phyloP scores from a whole-genome alignment of 2,888 invertebrate species.

The Monochamus alternatus region DNA sequence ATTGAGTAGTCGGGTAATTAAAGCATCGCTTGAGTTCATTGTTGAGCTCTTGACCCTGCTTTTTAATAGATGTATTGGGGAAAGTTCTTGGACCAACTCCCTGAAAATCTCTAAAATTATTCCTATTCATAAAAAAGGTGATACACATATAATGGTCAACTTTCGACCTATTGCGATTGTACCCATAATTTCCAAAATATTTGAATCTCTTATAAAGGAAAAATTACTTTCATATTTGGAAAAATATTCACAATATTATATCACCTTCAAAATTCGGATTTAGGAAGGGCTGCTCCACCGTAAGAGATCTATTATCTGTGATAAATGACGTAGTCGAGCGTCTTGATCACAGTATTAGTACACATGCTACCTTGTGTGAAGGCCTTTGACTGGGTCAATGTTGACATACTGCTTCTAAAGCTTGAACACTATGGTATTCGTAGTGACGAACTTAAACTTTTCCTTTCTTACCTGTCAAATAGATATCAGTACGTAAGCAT shows the following conservation, averaged over 20 bases:
- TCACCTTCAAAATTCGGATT: neutral
- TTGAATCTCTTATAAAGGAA: neutral
- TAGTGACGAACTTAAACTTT: neutral
- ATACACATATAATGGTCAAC: too few species aligned
- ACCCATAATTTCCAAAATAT: too few species aligned
- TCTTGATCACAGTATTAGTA: neutral
- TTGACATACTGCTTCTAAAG: neutral
- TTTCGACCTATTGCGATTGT: too few species aligned
- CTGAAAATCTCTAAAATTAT: too few species aligned
- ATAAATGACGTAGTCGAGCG: neutral
- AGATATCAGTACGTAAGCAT: too few species aligned
- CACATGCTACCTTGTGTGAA: neutral
- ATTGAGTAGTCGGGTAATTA: too few species aligned
- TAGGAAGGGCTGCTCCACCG: neutral
- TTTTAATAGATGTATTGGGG: too few species aligned
- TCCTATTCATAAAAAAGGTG: too few species aligned
- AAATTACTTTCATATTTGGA: constrained; percentile 2
- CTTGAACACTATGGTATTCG: neutral
- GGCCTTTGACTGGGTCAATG: neutral
- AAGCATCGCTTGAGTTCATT: too few species aligned
- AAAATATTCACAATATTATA: neutral
- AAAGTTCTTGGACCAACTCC: too few species aligned
- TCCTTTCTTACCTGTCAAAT: neutral
- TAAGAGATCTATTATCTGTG: neutral
- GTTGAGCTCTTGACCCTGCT: too few species aligned